Evolutionary conservation across 2,888 invertebrate species (phyloP), one percentile per base, ranked within the genome.

Genomic region (Acleris laterana): DNA sequence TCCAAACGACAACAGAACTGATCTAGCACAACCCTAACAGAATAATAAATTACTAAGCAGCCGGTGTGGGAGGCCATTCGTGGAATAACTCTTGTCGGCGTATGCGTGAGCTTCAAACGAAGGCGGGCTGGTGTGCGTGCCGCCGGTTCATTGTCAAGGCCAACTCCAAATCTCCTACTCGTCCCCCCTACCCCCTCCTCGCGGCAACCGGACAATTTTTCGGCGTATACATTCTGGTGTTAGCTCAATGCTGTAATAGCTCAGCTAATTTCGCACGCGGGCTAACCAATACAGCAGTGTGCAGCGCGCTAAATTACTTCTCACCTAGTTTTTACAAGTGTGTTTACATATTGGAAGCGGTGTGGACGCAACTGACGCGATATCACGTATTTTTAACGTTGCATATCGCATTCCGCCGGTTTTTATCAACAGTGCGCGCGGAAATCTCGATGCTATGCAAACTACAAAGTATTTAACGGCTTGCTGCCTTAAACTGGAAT

Each of bases 61-160:
- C 63, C 69, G 70, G 57, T 55, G 67, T 68, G 68, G 70, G 69
- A 63, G 85, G 88, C 87, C 83, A 82, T 90, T 88, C 88, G 88
- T 87, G 88, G 89, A 88, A 89, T 82, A 83, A 80, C 81, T 83
- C 74, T 74, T 75, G 76, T 74, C 73, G 74, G 69, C 73, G 81
- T 82, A 80, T 85, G 88, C 78, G 90, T 87, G 81, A 77, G 79
- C 78, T 79, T 81, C 80, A 76, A 82, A 84, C 79, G 82, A 81
- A 80, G 80, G 79, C 67, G 70, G 71, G 72, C 66, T 74, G 66
- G 89, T 90, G 89, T 88, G 90, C 81, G 88, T 82, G 87, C 88
- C 90, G 90, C 89, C 91, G 84, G 91, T 91, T 89, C 90, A 91
- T 87, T 91, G 90, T 88, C 91, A 92, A 92, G 91, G 92, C 90